Percentiles rank a stretch among this genome's conserved stretches.
phyloP scores from a whole-genome alignment of 1,140 invertebrate species.

The Drosophila sp. region DNA sequence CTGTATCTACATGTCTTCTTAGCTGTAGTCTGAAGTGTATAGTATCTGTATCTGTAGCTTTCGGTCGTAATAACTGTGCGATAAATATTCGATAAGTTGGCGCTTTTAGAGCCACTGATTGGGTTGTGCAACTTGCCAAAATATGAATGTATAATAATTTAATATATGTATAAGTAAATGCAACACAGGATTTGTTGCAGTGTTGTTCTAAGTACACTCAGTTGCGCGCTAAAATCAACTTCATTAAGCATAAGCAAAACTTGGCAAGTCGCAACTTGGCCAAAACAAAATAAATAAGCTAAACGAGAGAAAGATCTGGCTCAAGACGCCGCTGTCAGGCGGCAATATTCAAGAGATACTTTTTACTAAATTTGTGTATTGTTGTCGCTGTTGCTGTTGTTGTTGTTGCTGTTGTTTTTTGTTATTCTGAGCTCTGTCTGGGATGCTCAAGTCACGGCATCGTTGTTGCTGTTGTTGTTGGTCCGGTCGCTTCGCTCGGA shows the following conservation, averaged over 20 bases:
- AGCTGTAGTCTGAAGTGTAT: neutral
- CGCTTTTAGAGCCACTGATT: conserved; percentile 17
- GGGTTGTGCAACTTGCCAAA: conserved; percentile 29
- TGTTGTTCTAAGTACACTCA: conserved; percentile 23
- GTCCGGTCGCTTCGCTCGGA: conserved; percentile 10
- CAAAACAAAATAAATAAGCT: conserved; percentile 18
- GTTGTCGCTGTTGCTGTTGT: conserved; percentile 5
- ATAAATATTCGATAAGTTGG: conserved; percentile 41
- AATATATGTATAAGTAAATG: neutral
- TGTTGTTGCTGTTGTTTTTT: conserved; percentile 1
- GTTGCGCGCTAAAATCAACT: conserved; percentile 49
- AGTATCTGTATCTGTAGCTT: conserved; percentile 4
- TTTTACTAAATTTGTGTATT: conserved; percentile 6
- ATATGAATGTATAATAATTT: too few species aligned
- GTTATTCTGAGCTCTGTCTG: conserved; percentile 16
- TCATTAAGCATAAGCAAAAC: conserved; percentile 52
- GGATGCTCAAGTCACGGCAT: neutral
- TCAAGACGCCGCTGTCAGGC: conserved; percentile 27
- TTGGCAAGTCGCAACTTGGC: conserved; percentile 40
- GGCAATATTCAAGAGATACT: conserved; percentile 34
- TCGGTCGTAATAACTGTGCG: conserved; percentile 38
- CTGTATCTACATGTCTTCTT: neutral
- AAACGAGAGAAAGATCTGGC: conserved; percentile 21
- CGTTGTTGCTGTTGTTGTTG: conserved; percentile 25
- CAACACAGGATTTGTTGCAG: conserved; percentile 1